Percentiles rank a stretch among this genome's conserved stretches.
phyloP scores from a whole-genome alignment of 2,113 vertebrate genomes.

The Pyxicephalus adspersus region DNA sequence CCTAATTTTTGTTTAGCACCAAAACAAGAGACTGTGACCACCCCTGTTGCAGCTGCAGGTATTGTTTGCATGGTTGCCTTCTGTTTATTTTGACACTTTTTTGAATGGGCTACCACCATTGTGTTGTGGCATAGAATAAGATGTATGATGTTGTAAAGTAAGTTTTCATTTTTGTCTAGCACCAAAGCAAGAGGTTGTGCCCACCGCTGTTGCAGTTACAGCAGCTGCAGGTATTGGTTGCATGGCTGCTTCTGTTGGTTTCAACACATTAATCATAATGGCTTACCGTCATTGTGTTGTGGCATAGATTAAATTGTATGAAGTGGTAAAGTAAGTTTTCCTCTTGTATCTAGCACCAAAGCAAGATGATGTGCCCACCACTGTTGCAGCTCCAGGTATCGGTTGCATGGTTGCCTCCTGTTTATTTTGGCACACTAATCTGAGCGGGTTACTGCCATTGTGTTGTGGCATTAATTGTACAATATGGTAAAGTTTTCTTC shows the following conservation, averaged over 20 bases:
- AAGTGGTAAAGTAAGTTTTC: background rate
- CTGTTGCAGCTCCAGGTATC: constrained; percentile 5
- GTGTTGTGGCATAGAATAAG: too few relatives aligned
- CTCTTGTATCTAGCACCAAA: background rate
- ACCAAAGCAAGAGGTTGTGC: background rate
- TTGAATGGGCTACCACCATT: background rate
- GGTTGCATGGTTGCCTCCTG: background rate
- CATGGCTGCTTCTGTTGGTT: background rate
- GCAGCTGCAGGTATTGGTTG: background rate
- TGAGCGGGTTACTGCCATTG: too few relatives aligned
- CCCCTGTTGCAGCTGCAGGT: too few relatives aligned
- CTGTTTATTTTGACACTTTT: too few relatives aligned
- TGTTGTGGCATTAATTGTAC: too few relatives aligned
- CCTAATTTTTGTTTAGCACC: background rate
- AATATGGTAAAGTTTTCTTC: too few relatives aligned
- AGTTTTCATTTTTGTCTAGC: background rate
- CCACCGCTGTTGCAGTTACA: background rate
- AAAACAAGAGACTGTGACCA: too few relatives aligned
- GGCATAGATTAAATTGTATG: too few relatives aligned
- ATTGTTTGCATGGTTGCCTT: too few relatives aligned
- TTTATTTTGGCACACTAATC: too few relatives aligned
- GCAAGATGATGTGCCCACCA: background rate
- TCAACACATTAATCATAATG: too few relatives aligned
- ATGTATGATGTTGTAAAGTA: background rate
- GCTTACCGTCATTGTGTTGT: too few relatives aligned